Evolutionary conservation across 1,140 invertebrate species (phyloP).

Genomic region (Chlorops oryzae): DNA sequence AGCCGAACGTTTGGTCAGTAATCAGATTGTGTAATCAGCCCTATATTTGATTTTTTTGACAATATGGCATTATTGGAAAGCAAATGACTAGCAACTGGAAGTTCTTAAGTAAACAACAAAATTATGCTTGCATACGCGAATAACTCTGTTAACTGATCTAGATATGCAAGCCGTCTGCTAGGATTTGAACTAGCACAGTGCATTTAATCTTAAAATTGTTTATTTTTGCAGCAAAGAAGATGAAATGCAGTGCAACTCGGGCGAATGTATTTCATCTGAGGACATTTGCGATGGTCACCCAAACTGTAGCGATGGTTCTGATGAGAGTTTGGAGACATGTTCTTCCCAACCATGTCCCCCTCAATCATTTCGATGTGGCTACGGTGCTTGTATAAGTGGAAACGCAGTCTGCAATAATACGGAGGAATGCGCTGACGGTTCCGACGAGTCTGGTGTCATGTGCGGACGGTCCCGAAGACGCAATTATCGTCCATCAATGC

Average conservation of each 20-base stretch:
- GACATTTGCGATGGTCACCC: constrained; percentile 56
- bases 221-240: not conserved
- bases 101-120: no score
- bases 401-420: constrained; percentile 52
- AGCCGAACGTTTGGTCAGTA: no score
- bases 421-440: constrained; percentile 55
- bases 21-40: no score
- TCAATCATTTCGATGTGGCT: constrained; percentile 50
- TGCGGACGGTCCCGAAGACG: constrained; percentile 8
- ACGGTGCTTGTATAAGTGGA: constrained; percentile 60
- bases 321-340: constrained; percentile 50
- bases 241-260: constrained; percentile 1
- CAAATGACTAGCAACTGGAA: no score
- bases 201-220: no score
- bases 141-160: no score
- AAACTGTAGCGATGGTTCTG: constrained; percentile 62
- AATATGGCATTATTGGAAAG: no score
- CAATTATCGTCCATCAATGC: no score
- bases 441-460: constrained; percentile 47
- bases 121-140: no score
- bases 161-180: no score
- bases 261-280: constrained; percentile 4
- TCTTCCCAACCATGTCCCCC: constrained; percentile 45
- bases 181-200: no score
- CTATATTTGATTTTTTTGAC: no score